Evolutionary conservation across 2,113 vertebrate species (phyloP).

Genomic region (Solea senegalensis): DNA sequence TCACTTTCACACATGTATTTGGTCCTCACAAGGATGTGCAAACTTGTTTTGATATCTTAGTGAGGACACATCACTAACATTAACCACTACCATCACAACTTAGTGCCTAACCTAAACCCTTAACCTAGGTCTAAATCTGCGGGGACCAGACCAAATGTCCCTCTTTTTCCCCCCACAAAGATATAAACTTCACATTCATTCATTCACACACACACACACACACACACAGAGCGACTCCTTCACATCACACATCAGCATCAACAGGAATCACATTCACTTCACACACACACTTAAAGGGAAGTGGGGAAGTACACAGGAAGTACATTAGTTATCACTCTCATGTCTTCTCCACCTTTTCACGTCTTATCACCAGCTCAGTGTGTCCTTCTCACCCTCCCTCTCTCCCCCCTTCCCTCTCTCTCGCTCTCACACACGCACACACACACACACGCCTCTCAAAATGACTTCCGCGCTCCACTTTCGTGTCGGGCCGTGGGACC

Average conservation of each 20-base stretch:
- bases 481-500: slow-evolving; percentile 84
- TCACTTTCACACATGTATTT: no score
- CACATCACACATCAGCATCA: slow-evolving; percentile 46
- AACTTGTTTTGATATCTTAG: no score
- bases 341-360: slow-evolving; percentile 83
- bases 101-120: no score
- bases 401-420: slow-evolving; percentile 25
- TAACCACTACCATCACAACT: no score
- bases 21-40: neutral
- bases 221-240: slow-evolving; percentile 17
- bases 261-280: slow-evolving; percentile 34
- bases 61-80: no score
- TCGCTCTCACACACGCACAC: slow-evolving; percentile 34
- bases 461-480: slow-evolving; percentile 87
- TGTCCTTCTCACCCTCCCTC: slow-evolving; percentile 32
- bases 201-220: no score
- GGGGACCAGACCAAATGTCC: no score
- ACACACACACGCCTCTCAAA: slow-evolving; percentile 71
- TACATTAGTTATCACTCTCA: slow-evolving; percentile 94
- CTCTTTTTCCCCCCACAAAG: no score
- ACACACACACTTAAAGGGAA: slow-evolving; percentile 82
- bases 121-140: no score
- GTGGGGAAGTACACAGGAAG: slow-evolving; percentile 89
- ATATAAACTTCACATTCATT: slow-evolving; percentile 28
- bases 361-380: slow-evolving; percentile 75